Evolutionary conservation across 1,140 invertebrate genomes (phyloP), one percentile per base, ranked within the genome.

Genomic region (Meloidogyne exigua): DNA sequence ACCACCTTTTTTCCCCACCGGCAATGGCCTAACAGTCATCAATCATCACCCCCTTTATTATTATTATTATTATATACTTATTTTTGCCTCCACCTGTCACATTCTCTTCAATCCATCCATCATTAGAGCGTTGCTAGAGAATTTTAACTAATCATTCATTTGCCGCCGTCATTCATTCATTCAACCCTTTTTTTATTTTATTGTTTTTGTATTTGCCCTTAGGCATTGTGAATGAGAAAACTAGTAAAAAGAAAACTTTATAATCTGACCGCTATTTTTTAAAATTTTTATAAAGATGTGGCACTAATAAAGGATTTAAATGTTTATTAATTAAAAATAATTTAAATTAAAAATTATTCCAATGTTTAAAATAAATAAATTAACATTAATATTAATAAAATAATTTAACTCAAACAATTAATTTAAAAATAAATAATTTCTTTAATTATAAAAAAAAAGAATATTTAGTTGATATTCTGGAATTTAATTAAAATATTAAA

Each of bases 81-180:
- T 7, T 32, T 32, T 32, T 32, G 2, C n/a, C n/a, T 57, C 49
- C 49, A 57, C 49, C 49, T 57, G 49, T 57, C 49, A 57, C 18
- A 18, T n/a, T n/a, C 7, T 32, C 49, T n/a, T 18, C 49, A 57
- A 57, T 57, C 49, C 49, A 57, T 57, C 49, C 49, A 57, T 57
- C 49, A 57, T 57, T 57, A n/a, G n/a, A 57, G 42, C 28, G 2
- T 32, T 7, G 28, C 7, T 32, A 57, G 18, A 57, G 7, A 57
- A n/a, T n/a, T n/a, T 57, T n/a, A 57, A 57, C 18, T 57, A 57
- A 57, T 57, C 49, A 57, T n/a, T 57, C 49, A 57, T 57, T 57
- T n/a, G 4, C 18, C n/a, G 49, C 49, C 49, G 49, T 57, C 49
- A 57, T 57, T 57, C 49, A 57, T 57, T 57, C 49, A 57, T n/a